phyloP scores from a whole-genome alignment of 2,888 invertebrate genomes.

The Leptopterna dolabrata region DNA sequence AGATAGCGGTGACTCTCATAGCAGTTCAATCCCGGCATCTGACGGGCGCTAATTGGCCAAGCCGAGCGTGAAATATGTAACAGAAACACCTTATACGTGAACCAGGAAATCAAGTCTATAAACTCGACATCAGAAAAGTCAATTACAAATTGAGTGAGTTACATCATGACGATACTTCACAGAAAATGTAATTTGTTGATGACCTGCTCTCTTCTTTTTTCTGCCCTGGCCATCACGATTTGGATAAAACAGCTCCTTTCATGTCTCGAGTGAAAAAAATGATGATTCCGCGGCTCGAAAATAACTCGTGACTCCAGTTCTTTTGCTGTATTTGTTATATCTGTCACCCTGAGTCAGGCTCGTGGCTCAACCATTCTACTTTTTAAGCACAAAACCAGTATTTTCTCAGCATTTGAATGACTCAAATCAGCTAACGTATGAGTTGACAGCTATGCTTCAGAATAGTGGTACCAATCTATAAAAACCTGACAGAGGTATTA shows the following conservation, averaged over 20 bases:
- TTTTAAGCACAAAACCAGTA: too few relatives aligned
- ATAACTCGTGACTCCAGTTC: too few relatives aligned
- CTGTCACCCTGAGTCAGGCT: too few relatives aligned
- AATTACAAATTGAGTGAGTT: neutral
- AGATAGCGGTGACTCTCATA: neutral
- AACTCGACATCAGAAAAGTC: neutral
- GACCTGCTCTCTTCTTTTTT: neutral
- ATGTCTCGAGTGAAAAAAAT: too few relatives aligned
- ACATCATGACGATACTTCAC: neutral
- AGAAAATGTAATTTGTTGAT: neutral
- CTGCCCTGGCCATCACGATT: neutral
- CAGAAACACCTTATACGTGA: neutral
- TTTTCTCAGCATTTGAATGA: too few relatives aligned
- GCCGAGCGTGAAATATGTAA: conserved; percentile 2
- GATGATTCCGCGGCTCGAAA: too few relatives aligned
- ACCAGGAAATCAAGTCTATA: neutral
- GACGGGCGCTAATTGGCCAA: neutral
- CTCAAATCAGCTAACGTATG: too few relatives aligned
- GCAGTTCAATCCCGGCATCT: neutral
- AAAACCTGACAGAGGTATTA: too few relatives aligned
- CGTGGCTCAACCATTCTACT: too few relatives aligned
- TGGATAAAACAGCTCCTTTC: neutral
- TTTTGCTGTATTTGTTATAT: too few relatives aligned
- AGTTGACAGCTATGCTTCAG: too few relatives aligned
- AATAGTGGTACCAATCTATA: too few relatives aligned